A percentile compares a stretch with the other conserved stretches of the same genome.
Evolutionary conservation across 2,888 invertebrate species (phyloP).

Genomic region (Aphodius sticticus): DNA sequence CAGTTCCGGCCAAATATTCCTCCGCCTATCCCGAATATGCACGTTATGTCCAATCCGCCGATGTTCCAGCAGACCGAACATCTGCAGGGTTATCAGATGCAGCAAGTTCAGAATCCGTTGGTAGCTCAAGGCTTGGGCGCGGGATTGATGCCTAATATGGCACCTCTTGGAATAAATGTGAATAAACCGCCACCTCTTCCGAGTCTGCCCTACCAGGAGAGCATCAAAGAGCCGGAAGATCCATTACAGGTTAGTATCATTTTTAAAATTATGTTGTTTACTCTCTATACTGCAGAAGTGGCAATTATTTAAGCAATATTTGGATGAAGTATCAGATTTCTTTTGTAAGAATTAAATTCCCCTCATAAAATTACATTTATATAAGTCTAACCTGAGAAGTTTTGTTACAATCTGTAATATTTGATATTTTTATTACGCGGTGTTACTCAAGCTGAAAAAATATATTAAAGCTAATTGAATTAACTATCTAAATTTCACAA

Average conservation of each 20-base stretch:
- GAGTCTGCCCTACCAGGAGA: conserved; percentile 49
- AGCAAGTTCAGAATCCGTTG: conserved; percentile 16
- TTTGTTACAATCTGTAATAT: no score
- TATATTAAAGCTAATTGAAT: no score
- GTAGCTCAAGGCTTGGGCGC: conserved; percentile 12
- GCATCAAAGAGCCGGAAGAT: conserved; percentile 32
- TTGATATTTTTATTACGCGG: no score
- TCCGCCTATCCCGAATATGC: conserved; percentile 33
- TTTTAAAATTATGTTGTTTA: background rate
- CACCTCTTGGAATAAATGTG: background rate
- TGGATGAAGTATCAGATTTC: no score
- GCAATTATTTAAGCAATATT: no score
- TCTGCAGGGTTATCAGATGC: conserved; percentile 22
- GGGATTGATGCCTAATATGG: background rate
- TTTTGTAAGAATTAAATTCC: no score
- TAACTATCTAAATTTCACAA: no score
- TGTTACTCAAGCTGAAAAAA: no score
- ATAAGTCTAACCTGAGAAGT: no score
- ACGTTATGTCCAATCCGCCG: conserved; percentile 15
- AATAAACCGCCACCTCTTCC: conserved; percentile 43
- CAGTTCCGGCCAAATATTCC: conserved; percentile 23
- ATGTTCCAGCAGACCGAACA: conserved; percentile 28
- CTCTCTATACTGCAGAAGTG: background rate
- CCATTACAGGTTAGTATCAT: conserved; percentile 25
- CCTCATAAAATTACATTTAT: no score